Conservation (phyloP, 2,113 vertebrate genomes). For the Dryoscopus gambensis region DNA sequence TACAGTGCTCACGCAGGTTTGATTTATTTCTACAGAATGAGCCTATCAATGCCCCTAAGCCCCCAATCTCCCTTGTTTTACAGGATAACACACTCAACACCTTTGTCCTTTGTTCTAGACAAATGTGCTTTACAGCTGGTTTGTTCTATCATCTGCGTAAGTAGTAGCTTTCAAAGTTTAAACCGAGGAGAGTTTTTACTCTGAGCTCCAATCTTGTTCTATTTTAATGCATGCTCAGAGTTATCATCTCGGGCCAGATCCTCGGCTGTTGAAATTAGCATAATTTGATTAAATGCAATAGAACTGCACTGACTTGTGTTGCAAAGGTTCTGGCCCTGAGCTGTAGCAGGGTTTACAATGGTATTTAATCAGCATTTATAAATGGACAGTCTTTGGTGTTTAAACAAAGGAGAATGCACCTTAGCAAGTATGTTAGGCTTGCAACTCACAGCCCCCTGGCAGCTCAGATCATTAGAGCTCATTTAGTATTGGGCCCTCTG, state of each 20-base stretch:
- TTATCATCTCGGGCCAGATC: slow-evolving; percentile 12
- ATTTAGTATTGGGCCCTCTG: slow-evolving; percentile 67
- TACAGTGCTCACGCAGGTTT: not conserved
- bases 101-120: slow-evolving; percentile 14
- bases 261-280: not conserved
- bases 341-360: slow-evolving; percentile 20
- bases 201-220: slow-evolving; percentile 33
- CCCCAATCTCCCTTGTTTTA: not conserved
- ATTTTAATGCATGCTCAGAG: slow-evolving; percentile 2
- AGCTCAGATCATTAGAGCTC: slow-evolving; percentile 72
- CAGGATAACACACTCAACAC: slow-evolving; percentile 9
- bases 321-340: not conserved
- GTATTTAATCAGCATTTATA: slow-evolving; percentile 55
- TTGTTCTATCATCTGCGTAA: not conserved
- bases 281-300: not conserved
- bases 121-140: slow-evolving; percentile 19
- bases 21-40: slow-evolving; percentile 11
- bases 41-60: not conserved
- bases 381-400: slow-evolving; percentile 50
- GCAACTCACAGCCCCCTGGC: slow-evolving; percentile 21
- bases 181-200: not conserved
- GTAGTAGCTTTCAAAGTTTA: slow-evolving; percentile 40
- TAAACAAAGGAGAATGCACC: slow-evolving; percentile 60
- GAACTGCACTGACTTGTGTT: not conserved
- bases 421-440: not conserved